Evolutionary conservation across 2,888 invertebrate species (phyloP), one percentile per base, ranked within the genome.

Genomic region (Eilema depressum): DNA sequence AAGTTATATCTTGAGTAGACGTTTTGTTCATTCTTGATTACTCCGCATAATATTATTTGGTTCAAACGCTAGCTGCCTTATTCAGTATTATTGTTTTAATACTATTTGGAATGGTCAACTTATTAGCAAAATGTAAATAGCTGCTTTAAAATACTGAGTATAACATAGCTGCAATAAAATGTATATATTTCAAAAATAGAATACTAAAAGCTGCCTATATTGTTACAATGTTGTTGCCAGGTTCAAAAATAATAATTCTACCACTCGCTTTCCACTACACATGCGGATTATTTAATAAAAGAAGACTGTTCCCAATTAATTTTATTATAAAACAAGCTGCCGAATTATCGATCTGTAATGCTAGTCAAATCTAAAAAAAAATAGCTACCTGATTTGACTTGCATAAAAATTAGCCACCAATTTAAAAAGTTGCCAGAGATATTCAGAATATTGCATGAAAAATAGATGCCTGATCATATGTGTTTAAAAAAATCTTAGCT

Each of bases 401-500:
- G 47, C 47, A 47, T 20, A 47, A 20, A 47, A 47, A 47, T n/a
- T 41, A 47, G 47, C 47, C 47, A 20, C 47, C 47, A 20, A 47
- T 17, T 41, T 1, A 10, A n/a, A 53, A 53, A 53, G 26, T 41
- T 63, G 41, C 11, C n/a, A 14, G 8, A 23, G 0, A 37, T 37
- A 37, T n/a, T n/a, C n/a, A n/a, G n/a, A n/a, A 37, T 37, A 37
- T 37, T 37, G 11, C 12, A 25, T 37, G 41, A 28, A 47, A 30
- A 28, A 53, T 53, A 64, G 53, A 25, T 17, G 33, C 65, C 30
- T 63, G 41, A 41, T 26, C 41, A 67, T 67, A 67, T 67, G 67
- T 67, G 67, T 67, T 20, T 61, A 7, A 28, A 67, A 23, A 33
- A 56, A 47, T 25, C 4, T 68, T 69, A 87, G 88, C 88, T 88